Evolutionary conservation across 2,888 invertebrate genomes (phyloP), one percentile per base, ranked within the genome.

Genomic region (Lasioglossum malachurum): DNA sequence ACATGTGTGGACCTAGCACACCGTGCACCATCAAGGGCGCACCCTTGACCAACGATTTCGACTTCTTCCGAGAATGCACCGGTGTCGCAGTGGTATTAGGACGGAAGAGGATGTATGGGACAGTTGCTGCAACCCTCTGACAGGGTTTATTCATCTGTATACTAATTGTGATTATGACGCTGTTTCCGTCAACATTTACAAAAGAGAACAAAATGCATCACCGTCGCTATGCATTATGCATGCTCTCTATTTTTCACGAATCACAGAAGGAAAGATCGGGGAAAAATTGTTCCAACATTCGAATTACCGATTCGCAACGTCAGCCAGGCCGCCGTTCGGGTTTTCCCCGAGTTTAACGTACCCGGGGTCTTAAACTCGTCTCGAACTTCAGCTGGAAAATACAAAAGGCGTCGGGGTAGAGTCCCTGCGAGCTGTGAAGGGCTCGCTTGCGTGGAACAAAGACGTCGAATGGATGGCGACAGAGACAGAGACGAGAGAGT

Each of bases 1-100:
- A 86, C 92, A 91, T 76, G 88, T 89, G 91, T 75, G 75, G 64
- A 35, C 49, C 12, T 49, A 23, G n/a, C 10, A 35, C 46, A 41
- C 31, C 60, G 14, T 14, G 60, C 35, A 69, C 4, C 60, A 19
- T 38, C 78, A 78, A 78, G 64, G 35, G 46, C 53, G 4, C 12
- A 77, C 35, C 87, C 72, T 73, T 80, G 87, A 83, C 74, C 44
- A 41, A 12, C 38, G n/a, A 31, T 16, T 23, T 31, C n/a, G 16
- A 35, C 23, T 69, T 69, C 53, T 53, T n/a, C 31, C 41, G 31
- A 44, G 38, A n/a, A 71, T 71, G 23, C 41, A 7, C 53, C 53
- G n/a, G 53, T n/a, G 64, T 64, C 16, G 31, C 12, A 44, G 16
- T 64, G 64, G 16, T 16, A 64, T 64, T 7, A 2, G 27, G 2